Evolutionary conservation across 1,140 invertebrate species (phyloP), one percentile per base, ranked within the genome.

Genomic region (Meloidogyne chitwoodi): DNA sequence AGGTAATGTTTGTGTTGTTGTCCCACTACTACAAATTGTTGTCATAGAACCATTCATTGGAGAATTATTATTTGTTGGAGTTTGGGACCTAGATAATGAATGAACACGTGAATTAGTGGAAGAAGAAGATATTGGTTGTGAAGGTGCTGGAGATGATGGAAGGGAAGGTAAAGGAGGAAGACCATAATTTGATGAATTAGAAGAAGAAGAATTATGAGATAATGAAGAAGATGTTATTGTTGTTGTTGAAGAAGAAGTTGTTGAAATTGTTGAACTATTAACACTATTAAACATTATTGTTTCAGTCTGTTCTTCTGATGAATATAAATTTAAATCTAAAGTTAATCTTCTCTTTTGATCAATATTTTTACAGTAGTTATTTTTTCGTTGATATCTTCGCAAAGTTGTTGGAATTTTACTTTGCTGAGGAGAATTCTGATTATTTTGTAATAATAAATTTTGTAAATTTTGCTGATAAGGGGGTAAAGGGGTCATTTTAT

Each of bases 41-140:
- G 71, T 73, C 41, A 73, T 41, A 16, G 71, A 73, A 11, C 71
- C 71, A 64, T 73, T 73, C 56, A 73, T 62, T 16, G 22, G 29
- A 29, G 56, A 24, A 34, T n/a, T 38, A 24, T 73, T 56, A 22
- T 73, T 73, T 61, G 71, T 73, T 10, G 71, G 71, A 14, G 71
- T 73, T 24, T 63, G 44, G 19, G 44, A 73, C 19, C 71, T 61
- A n/a, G 48, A 56, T n/a, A 56, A n/a, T 61, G 71, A 73, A 12
- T 61, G 71, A 14, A 61, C 71, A 56, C 48, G 48, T 5, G 48
- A 56, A 56, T 56, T 6, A 8, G 48, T 56, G 31, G 44, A 48
- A 56, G 41, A 24, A 73, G 24, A 31, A 41, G 56, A 14, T 61
- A 56, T 34, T 38, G 4, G 70, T 44, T 19, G 24, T 72, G 70